phyloP scores from a whole-genome alignment of 2,797 vertebrate species.

The Vipera ursinii region DNA sequence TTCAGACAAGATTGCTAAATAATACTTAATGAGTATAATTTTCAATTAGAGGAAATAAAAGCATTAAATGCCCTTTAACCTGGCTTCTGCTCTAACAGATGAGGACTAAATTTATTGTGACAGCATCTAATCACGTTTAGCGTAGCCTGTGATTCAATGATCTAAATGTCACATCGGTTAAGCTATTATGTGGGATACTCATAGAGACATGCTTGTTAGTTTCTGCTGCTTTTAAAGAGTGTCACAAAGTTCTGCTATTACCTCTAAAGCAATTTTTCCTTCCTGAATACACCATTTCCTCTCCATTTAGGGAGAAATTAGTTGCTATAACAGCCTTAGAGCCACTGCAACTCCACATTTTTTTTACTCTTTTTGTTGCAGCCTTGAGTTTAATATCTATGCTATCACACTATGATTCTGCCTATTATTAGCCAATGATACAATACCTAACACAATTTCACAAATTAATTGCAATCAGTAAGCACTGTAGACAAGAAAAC shows the following conservation, averaged over 20 bases:
- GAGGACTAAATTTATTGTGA: conserved; percentile 80
- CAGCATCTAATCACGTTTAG: conserved; percentile 77
- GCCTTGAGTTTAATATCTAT: not conserved
- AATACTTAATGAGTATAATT: conserved; percentile 73
- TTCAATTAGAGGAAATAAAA: conserved; percentile 78
- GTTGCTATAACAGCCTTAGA: not conserved
- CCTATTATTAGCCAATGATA: not conserved
- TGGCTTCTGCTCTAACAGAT: conserved; percentile 71
- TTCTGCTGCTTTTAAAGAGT: conserved; percentile 53
- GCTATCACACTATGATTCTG: not conserved
- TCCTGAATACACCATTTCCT: conserved; percentile 28
- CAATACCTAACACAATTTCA: not conserved
- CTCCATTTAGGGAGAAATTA: not conserved
- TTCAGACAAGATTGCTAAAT: conserved; percentile 72
- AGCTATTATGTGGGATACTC: conserved; percentile 37
- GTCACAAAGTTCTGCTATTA: conserved; percentile 41
- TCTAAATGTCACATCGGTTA: conserved; percentile 51
- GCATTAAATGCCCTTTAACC: conserved; percentile 74
- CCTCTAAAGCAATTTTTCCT: conserved; percentile 45
- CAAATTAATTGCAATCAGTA: not conserved
- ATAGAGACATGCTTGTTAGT: conserved; percentile 54
- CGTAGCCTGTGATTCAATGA: conserved; percentile 59
- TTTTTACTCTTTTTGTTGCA: conserved; percentile 32
- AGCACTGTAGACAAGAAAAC: not conserved
- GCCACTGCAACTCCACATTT: not conserved